A percentile compares a stretch with the other conserved stretches of the same genome.
Evolutionary conservation across 2,113 vertebrate genomes (phyloP).

Genomic region (Brienomyrus brachyistius): DNA sequence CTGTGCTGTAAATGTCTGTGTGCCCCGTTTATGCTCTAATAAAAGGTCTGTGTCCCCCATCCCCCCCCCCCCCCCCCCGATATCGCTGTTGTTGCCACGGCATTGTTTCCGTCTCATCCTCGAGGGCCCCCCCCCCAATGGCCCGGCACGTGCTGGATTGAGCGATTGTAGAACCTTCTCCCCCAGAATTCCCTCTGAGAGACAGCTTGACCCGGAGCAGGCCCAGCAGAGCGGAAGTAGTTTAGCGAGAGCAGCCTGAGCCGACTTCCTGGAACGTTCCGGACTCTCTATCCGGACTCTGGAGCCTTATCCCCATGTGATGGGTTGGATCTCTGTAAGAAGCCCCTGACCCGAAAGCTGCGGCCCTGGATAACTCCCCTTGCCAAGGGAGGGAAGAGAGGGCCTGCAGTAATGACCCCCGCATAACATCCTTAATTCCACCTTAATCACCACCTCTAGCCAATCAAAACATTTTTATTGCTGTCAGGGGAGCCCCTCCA

Average conservation of each 20-base stretch:
- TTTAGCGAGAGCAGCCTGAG: neutral
- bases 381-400: neutral
- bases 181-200: neutral
- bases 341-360: conserved; percentile 29
- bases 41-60: neutral
- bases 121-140: neutral
- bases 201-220: conserved; percentile 21
- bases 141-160: neutral
- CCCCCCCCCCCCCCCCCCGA: neutral
- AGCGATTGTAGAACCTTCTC: neutral
- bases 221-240: conserved; percentile 47
- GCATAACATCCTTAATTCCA: conserved; percentile 27
- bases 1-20: conserved; percentile 10
- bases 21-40: neutral
- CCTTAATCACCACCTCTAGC: conserved; percentile 40
- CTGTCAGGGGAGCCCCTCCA: conserved; percentile 31
- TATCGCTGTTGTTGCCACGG: conserved; percentile 38
- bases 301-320: neutral
- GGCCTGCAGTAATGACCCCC: conserved; percentile 26
- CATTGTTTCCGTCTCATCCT: conserved; percentile 52
- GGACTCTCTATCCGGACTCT: neutral
- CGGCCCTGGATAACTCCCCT: neutral
- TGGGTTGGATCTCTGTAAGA: neutral
- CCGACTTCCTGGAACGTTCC: neutral
- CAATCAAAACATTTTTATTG: conserved; percentile 42